Conservation (phyloP, 2,888 invertebrate genomes). For the Minunthozetes semirufus region DNA sequence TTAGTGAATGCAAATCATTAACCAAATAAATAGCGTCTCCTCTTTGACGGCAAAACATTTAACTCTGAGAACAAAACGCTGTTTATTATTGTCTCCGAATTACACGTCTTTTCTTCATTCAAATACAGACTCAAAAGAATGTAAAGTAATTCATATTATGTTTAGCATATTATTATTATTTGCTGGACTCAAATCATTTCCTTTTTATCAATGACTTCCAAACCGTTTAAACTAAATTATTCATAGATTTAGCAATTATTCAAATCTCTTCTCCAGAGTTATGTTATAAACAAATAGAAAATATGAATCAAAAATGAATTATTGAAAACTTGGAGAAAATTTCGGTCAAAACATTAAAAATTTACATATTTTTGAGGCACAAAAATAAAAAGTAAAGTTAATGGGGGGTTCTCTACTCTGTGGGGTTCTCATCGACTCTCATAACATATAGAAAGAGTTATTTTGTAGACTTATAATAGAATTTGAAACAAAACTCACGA, state of each 20-base stretch:
- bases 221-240: not conserved
- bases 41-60: slow-evolving; percentile 15
- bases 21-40: not conserved
- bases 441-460: too few relatives aligned
- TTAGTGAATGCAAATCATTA: slow-evolving; percentile 19
- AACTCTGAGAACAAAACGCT: not conserved
- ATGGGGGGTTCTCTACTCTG: too few relatives aligned
- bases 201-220: not conserved
- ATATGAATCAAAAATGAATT: too few relatives aligned
- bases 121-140: not conserved
- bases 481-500: too few relatives aligned
- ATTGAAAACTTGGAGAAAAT: too few relatives aligned
- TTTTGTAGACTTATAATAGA: too few relatives aligned
- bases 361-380: too few relatives aligned
- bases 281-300: too few relatives aligned
- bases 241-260: not conserved
- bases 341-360: too few relatives aligned
- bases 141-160: slow-evolving; percentile 14
- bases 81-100: not conserved
- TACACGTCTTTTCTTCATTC: not conserved
- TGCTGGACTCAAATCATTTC: not conserved
- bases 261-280: not conserved
- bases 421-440: too few relatives aligned
- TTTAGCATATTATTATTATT: not conserved
- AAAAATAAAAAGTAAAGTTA: too few relatives aligned